Base-by-base conservation (phyloP, 2,797 vertebrate genomes). In the Cossypha polioptera region DNA sequence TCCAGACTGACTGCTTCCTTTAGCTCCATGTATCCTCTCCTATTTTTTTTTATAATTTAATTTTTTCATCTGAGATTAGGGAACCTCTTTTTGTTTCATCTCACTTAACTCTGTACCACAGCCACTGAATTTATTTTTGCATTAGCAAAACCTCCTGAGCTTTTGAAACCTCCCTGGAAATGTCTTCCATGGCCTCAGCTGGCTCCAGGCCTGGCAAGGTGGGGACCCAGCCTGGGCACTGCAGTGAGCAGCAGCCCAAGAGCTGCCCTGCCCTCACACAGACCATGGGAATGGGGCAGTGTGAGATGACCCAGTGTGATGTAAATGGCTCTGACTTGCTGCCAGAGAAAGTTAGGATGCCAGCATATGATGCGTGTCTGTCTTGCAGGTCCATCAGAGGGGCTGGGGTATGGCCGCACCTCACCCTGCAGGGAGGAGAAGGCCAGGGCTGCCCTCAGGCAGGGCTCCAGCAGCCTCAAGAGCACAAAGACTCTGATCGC, bases 401-500 rank as follows among this genome's bases (percentile, higher is more conserved):
- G 98, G 13, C 97, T 98, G 68, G 99, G 99, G 21, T 99, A 99
- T 19, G 97, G 98, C 90, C 98, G 97, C 88, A 98, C 98, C 97
- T 99, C 99, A 0, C 99, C 99, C 31, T 98, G 98, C 95, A 98
- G 98, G 96, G 99, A 99, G 24, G 98, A 98, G 72, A 99, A 99
- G 97, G 96, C 93, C 42, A 98, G 98, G 25, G 98, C 98, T 10
- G 98, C 97, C 66, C 98, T 99, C 97, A 98, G 98, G 74, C 99
- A 99, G 22, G 98, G 99, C 94, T 98, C 98, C 65, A 98, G 98
- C 83, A 98, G 98, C 97, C 97, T 99, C 97, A 99, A 99, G 96
- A 98, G 98, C 97, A 98, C 98, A 29, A 99, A 99, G 97, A 98
- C 97, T 58, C 97, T 98, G 75, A 98, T 98, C 7, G 1, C 98